These are phyloP conservation scores for Neosilurus hyrtlii DNA, from an alignment of 2,797 vertebrate species.

Conservation along the genomic window DNA sequence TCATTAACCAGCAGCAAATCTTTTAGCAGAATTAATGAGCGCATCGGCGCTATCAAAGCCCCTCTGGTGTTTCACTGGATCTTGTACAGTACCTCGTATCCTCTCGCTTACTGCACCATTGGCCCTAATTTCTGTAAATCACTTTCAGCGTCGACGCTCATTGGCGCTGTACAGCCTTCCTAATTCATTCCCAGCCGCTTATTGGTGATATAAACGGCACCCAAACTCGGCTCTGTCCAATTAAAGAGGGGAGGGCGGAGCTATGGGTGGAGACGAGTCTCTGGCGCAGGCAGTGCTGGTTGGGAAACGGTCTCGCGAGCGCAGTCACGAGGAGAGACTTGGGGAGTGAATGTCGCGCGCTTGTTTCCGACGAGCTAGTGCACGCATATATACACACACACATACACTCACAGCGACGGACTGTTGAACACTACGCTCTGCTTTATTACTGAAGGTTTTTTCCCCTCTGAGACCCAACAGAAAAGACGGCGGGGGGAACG, in stretches of 20 bases:
- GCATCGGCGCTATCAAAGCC: background rate
- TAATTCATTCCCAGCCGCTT: background rate
- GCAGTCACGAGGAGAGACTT: slow-evolving; percentile 45
- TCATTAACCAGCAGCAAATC: slow-evolving; percentile 11
- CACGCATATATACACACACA: slow-evolving; percentile 51
- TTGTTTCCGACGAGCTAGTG: slow-evolving; percentile 67
- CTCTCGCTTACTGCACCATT: slow-evolving; percentile 50
- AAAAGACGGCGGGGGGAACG: slow-evolving; percentile 65
- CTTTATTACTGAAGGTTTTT: slow-evolving; percentile 57
- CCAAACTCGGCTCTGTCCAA: slow-evolving; percentile 60
- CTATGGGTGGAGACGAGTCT: slow-evolving; percentile 60
- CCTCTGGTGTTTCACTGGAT: background rate
- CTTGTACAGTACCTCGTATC: background rate
- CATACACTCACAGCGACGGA: slow-evolving; percentile 39
- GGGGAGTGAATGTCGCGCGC: slow-evolving; percentile 55
- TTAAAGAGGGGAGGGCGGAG: slow-evolving; percentile 58
- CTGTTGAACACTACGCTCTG: background rate
- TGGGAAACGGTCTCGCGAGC: slow-evolving; percentile 71
- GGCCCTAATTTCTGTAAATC: slow-evolving; percentile 58
- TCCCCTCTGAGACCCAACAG: slow-evolving; percentile 56
- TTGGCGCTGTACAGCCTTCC: slow-evolving; percentile 46
- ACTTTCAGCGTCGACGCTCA: background rate
- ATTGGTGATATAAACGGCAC: slow-evolving; percentile 43
- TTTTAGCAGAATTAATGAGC: slow-evolving; percentile 7
- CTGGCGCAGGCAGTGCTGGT: slow-evolving; percentile 70